Percentiles rank a stretch among this genome's conserved stretches.
Conservation (phyloP, 1,140 invertebrate genomes). For the Acromyrmex heyeri region DNA sequence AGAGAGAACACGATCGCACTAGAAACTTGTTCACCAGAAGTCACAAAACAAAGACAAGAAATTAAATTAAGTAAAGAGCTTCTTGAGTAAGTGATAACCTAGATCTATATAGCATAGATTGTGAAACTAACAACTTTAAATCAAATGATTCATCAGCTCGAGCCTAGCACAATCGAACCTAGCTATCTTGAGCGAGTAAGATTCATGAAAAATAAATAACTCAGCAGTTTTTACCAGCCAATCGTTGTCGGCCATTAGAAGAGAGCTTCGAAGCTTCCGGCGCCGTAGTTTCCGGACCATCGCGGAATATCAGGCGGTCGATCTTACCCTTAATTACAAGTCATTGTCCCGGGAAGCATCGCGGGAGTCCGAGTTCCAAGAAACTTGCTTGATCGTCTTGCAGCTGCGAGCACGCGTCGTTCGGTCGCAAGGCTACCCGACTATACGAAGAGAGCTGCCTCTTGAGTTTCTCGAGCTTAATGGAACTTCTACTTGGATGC, state of each 20-base stretch:
- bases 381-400: constrained; percentile 68
- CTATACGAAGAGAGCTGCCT: constrained; percentile 61
- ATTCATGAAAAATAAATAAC: constrained; percentile 29
- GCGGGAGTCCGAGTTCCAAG: constrained; percentile 51
- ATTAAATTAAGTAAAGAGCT: constrained; percentile 5
- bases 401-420: constrained; percentile 57
- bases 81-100: background rate
- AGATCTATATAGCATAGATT: background rate
- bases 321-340: constrained; percentile 71
- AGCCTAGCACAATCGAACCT: background rate
- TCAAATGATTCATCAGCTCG: background rate
- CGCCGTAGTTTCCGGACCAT: constrained; percentile 38
- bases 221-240: constrained; percentile 4
- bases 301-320: constrained; percentile 61
- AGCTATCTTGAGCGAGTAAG: background rate
- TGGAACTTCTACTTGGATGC: constrained; percentile 69
- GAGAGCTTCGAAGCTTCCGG: constrained; percentile 13
- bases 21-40: background rate
- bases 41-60: background rate
- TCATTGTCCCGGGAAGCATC: constrained; percentile 61
- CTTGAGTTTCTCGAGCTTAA: constrained; percentile 65
- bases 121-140: constrained; percentile 5
- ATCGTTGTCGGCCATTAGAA: constrained; percentile 36
- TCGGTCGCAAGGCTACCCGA: constrained; percentile 58
- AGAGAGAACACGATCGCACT: background rate